Base-by-base conservation (phyloP, 2,888 invertebrate species). In the Abrostola triplasia region DNA sequence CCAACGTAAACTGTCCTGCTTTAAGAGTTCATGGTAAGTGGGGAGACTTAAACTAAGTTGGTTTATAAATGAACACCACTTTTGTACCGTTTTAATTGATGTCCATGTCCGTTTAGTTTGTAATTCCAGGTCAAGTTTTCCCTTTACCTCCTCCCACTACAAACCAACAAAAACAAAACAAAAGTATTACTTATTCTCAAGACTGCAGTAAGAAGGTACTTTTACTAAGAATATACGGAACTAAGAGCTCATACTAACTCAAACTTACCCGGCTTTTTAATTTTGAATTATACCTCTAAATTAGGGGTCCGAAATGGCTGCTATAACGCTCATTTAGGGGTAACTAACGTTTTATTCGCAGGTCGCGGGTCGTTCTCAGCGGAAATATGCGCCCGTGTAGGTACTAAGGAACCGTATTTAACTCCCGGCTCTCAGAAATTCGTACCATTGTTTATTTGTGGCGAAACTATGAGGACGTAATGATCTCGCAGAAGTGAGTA, bases 251-350 rank as follows among this genome's bases (percentile, higher is more conserved):
- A 57, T 35, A 53, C 48, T 38, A 56, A 40, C 54, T 63, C 49
- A 60, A 41, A 58, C 38, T 70, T 52, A 11, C 36, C 9, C 7
- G 38, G 71, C 51, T 67, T 73, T 73, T 72, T 72, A 73, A 73
- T 73, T 76, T 67, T 73, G 77, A 73, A 72, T 72, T 64, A 73
- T 67, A 61, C 49, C 50, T 40, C 50, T 72, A 64, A 73, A 73
- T 73, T 73, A 76, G 59, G 77, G 73, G 62, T 67, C 55, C 48
- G 44, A 67, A 72, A 76, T 60, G 71, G 58, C 76, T 64, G 73
- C 64, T 64, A 73, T 73, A 73, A 73, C 73, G 64, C 59, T 72
- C 63, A 73, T 71, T 73, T 72, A 72, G 71, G 76, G 76, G 76
- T 70, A 70, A 72, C 76, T 72, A 72, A 72, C 72, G 76, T 75